Base-by-base conservation (phyloP, 2,888 invertebrate genomes). In the Ephialtes manifestator region DNA sequence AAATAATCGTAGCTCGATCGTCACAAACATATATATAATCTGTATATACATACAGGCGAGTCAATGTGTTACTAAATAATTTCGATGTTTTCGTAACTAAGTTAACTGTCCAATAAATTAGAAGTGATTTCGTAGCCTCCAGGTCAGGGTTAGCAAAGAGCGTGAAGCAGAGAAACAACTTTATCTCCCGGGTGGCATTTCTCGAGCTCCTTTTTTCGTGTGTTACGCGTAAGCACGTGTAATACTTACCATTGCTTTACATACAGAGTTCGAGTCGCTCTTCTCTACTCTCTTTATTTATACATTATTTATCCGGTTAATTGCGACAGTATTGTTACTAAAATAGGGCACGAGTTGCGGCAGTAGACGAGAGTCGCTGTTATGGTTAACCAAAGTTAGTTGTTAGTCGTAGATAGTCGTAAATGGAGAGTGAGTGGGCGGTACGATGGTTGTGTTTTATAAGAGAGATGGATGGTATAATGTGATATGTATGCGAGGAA, bases 101-200 rank as follows among this genome's bases (percentile, higher is more conserved):
- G 84, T 72, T 77, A 65, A 86, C 83, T 53, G 83, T 60, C 84
- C 74, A 87, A 88, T 88, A 88, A 88, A 88, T 88, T 85, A 87
- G 82, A 80, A 53, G 85, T 63, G 88, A 87, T 88, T 87, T 87
- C 86, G 88, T 87, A 81, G 88, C 83, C 86, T 80, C 43, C 86
- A 83, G 88, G 88, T 88, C 88, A 88, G 83, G 86, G 87, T 85
- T 85, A 83, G 75, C 85, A 80, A 67, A 58, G 79, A 79, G 63
- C 74, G 55, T 18, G 46, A 76, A 63, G 67, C 76, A 39, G 81
- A 80, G 80, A 84, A 85, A 83, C 81, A 83, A 80, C 75, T 87
- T 88, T 86, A 86, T 88, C 87, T 79, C 53, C n/a, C 11, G 46
- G 20, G 60, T 39, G 71, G 60, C 71, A 48, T 55, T 70, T 53